phyloP scores from a whole-genome alignment of 2,113 vertebrate genomes.

The Struthidea cinerea region DNA sequence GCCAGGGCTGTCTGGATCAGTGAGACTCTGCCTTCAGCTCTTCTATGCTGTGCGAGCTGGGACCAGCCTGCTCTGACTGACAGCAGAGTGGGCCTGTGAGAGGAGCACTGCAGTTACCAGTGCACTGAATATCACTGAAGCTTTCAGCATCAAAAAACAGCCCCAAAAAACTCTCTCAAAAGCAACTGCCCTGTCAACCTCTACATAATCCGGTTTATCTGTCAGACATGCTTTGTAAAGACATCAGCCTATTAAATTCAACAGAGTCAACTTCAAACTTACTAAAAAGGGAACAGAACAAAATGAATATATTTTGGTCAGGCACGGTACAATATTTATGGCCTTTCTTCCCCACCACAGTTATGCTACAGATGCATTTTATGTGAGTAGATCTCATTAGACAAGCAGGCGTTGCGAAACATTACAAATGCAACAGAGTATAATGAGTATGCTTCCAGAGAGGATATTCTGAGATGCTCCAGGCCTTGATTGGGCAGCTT shows the following conservation, averaged over 20 bases:
- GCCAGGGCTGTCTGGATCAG: background rate
- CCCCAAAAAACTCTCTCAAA: background rate
- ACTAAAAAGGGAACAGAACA: background rate
- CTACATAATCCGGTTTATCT: background rate
- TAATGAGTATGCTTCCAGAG: constrained; percentile 14
- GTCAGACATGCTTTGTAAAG: background rate
- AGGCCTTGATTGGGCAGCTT: constrained; percentile 19
- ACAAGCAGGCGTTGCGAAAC: background rate
- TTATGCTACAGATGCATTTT: background rate
- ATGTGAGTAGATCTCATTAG: background rate
- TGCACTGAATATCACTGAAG: background rate
- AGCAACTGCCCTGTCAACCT: background rate
- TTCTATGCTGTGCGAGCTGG: fast-evolving
- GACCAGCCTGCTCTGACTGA: background rate
- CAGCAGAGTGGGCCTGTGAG: background rate
- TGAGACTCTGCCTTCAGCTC: background rate
- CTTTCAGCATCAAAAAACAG: background rate
- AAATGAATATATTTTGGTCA: background rate
- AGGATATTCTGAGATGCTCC: background rate
- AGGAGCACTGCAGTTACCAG: background rate
- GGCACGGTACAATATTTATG: background rate
- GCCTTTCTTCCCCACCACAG: background rate
- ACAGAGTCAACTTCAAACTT: background rate
- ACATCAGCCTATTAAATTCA: background rate
- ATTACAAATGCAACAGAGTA: background rate